Percentiles rank a stretch among this genome's conserved stretches.
Evolutionary conservation across 1,140 invertebrate species (phyloP).

Genomic region (Apis cerana): DNA sequence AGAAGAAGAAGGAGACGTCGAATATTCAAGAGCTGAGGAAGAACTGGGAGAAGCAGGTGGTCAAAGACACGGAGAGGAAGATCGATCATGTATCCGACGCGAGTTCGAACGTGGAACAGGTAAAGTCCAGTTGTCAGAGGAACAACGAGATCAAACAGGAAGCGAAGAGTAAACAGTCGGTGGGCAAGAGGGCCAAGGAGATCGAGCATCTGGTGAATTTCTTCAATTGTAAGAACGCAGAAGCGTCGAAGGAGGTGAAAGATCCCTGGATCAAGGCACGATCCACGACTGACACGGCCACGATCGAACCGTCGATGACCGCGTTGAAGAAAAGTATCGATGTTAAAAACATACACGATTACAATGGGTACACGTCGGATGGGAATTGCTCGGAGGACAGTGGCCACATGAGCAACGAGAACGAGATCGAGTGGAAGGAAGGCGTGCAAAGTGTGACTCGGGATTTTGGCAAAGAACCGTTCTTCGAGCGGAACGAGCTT

Average conservation of each 20-base stretch:
- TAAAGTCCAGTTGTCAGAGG: slow-evolving; percentile 13
- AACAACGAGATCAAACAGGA: slow-evolving; percentile 24
- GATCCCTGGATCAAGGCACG: slow-evolving; percentile 64
- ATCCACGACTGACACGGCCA: slow-evolving; percentile 1
- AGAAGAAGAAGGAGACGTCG: slow-evolving; percentile 9
- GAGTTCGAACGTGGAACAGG: neutral
- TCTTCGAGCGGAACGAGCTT: slow-evolving; percentile 77
- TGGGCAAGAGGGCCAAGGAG: slow-evolving; percentile 68
- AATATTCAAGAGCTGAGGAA: slow-evolving; percentile 72
- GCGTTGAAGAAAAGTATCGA: slow-evolving; percentile 27
- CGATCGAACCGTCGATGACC: slow-evolving; percentile 10
- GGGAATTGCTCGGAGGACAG: slow-evolving; percentile 87
- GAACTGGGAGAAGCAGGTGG: slow-evolving; percentile 76
- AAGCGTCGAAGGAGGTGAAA: slow-evolving; percentile 50
- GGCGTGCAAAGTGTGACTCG: slow-evolving; percentile 25
- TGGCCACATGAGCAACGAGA: slow-evolving; percentile 89
- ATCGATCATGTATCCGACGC: neutral
- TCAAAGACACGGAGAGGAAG: slow-evolving; percentile 48
- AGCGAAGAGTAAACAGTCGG: slow-evolving; percentile 26
- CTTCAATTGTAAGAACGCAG: slow-evolving; percentile 78
- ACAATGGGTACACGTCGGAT: slow-evolving; percentile 74
- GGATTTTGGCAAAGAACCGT: slow-evolving; percentile 80
- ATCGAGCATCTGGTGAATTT: slow-evolving; percentile 79
- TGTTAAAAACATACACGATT: slow-evolving; percentile 38
- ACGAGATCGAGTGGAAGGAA: slow-evolving; percentile 79